phyloP scores from a whole-genome alignment of 2,797 vertebrate species.

The Leptodactylus fallax region DNA sequence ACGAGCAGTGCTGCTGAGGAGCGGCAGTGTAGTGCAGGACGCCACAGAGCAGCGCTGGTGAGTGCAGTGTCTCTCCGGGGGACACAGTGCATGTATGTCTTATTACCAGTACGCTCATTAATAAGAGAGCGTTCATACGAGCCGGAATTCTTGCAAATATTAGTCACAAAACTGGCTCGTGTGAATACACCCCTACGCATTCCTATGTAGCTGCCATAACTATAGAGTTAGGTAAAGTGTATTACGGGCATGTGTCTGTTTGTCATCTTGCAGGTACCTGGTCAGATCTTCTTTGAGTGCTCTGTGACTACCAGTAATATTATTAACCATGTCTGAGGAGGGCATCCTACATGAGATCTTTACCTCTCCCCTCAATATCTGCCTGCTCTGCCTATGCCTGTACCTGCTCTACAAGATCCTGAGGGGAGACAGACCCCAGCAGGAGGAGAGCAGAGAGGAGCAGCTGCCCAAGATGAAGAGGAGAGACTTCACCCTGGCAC shows the following conservation, averaged over 20 bases:
- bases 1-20: neutral
- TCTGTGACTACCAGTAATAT: neutral
- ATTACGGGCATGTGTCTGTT: too few relatives aligned
- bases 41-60: neutral
- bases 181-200: neutral
- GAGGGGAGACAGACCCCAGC: constrained; percentile 81
- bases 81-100: too few relatives aligned
- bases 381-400: constrained; percentile 87
- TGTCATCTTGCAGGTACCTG: neutral
- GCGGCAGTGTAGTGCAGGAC: neutral
- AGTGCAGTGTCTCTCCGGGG: too few relatives aligned
- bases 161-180: neutral
- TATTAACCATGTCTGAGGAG: constrained; percentile 59
- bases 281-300: neutral
- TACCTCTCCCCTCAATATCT: constrained; percentile 89
- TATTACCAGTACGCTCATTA: too few relatives aligned
- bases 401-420: constrained; percentile 93
- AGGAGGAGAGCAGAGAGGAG: constrained; percentile 73
- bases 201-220: too few relatives aligned
- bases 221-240: neutral
- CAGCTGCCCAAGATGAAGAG: constrained; percentile 84
- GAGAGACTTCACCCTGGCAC: constrained; percentile 86
- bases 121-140: too few relatives aligned
- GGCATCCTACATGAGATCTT: constrained; percentile 87
- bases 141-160: neutral